Conservation (phyloP, 2,113 vertebrate species). For the Cyanocitta stelleri region DNA sequence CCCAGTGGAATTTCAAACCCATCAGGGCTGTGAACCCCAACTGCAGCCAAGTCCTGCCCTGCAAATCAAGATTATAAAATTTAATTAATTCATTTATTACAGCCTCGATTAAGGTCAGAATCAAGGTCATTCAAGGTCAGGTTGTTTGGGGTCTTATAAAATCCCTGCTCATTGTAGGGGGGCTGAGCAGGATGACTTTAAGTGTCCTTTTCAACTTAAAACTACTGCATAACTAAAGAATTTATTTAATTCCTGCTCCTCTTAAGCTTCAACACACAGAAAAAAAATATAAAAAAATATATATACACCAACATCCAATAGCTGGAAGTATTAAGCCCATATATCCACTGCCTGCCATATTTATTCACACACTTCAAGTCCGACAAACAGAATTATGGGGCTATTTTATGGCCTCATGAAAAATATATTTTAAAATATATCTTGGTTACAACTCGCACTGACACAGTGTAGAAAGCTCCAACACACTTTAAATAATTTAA, state of each 20-base stretch:
- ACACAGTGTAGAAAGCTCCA: neutral
- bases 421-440: neutral
- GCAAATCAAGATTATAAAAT: neutral
- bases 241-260: neutral
- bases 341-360: neutral
- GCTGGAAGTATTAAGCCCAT: neutral
- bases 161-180: neutral
- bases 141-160: neutral
- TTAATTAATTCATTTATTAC: neutral
- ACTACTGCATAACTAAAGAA: neutral
- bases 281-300: neutral
- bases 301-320: neutral
- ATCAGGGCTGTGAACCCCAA: fast-evolving
- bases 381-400: neutral
- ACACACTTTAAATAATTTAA: neutral
- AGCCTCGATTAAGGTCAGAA: neutral
- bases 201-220: neutral
- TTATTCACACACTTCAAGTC: neutral
- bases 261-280: neutral
- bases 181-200: neutral
- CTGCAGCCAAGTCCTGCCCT: neutral
- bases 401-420: neutral
- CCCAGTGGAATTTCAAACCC: neutral
- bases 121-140: neutral
- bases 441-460: neutral